Evolutionary conservation across 2,888 invertebrate genomes (phyloP).

Genomic region (Disparrhopalites patrizii): DNA sequence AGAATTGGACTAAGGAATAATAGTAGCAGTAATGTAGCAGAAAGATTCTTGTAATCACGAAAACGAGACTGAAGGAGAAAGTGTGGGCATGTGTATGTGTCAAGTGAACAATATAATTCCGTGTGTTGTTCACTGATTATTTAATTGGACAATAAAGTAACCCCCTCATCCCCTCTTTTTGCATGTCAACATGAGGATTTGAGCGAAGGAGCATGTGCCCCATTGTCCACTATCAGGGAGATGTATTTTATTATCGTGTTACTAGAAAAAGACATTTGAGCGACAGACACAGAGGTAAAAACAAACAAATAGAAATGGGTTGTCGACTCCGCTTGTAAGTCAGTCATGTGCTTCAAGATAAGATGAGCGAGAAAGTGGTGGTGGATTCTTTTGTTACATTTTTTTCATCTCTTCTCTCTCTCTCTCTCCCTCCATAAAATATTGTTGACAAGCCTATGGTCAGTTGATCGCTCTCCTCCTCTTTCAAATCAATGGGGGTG

Average conservation of each 20-base stretch:
- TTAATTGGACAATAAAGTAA: constrained; percentile 15
- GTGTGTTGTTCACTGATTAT: constrained; percentile 17
- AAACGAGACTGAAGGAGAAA: constrained; percentile 11
- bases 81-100: constrained; percentile 14
- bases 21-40: background rate
- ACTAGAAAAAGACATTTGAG: background rate
- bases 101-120: background rate
- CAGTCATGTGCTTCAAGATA: constrained; percentile 31
- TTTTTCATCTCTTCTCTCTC: no score
- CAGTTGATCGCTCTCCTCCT: no score
- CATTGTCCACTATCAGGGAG: constrained; percentile 8
- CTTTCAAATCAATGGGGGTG: no score
- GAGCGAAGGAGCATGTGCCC: background rate
- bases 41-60: constrained; percentile 2
- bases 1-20: background rate
- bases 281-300: background rate
- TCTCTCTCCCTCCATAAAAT: no score
- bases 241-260: background rate
- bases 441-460: constrained; percentile 15
- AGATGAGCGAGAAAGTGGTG: constrained; percentile 32
- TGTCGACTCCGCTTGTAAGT: constrained; percentile 30
- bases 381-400: constrained; percentile 26
- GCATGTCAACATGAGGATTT: no score
- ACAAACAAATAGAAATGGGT: constrained; percentile 30
- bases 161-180: constrained; percentile 17